Evolutionary conservation across 2,888 invertebrate species (phyloP).

Genomic region (Orchestes rusci): DNA sequence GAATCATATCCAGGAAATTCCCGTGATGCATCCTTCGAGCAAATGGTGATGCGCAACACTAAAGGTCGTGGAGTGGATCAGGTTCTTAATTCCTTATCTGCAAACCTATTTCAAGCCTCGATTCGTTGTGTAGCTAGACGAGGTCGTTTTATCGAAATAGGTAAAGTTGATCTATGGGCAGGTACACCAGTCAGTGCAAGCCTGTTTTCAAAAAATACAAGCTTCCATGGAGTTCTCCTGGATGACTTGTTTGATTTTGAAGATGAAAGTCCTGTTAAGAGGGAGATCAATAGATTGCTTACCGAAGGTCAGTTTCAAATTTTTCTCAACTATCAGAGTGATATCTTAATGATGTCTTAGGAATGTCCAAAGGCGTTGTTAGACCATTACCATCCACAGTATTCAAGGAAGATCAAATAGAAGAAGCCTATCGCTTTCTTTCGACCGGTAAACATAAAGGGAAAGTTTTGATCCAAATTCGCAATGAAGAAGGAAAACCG

Average conservation of each 20-base stretch:
- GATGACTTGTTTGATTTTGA: slow-evolving; percentile 55
- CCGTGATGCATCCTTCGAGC: slow-evolving; percentile 80
- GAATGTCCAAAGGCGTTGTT: slow-evolving; percentile 58
- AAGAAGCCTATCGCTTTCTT: slow-evolving; percentile 61
- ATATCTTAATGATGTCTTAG: slow-evolving; percentile 13
- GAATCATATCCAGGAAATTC: slow-evolving; percentile 58
- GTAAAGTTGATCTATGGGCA: slow-evolving; percentile 69
- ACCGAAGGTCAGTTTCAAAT: slow-evolving; percentile 8
- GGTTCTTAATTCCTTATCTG: slow-evolving; percentile 83
- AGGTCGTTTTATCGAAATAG: slow-evolving; percentile 76
- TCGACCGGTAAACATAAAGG: slow-evolving; percentile 72
- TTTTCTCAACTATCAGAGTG: neutral
- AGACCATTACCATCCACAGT: slow-evolving; percentile 59
- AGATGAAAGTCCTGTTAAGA: neutral
- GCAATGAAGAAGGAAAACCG: slow-evolving; percentile 28
- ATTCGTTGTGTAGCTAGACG: slow-evolving; percentile 51
- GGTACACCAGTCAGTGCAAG: slow-evolving; percentile 56
- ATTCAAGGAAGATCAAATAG: slow-evolving; percentile 58
- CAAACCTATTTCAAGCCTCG: slow-evolving; percentile 75
- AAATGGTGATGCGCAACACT: slow-evolving; percentile 71
- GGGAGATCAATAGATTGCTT: slow-evolving; percentile 4
- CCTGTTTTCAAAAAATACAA: slow-evolving; percentile 62
- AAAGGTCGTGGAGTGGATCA: slow-evolving; percentile 84
- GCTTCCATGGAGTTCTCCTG: slow-evolving; percentile 64
- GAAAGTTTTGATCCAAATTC: slow-evolving; percentile 51